These are phyloP conservation scores for Chaetodon trifasciatus DNA, from an alignment of 2,797 vertebrate species.

Conservation along the genomic window DNA sequence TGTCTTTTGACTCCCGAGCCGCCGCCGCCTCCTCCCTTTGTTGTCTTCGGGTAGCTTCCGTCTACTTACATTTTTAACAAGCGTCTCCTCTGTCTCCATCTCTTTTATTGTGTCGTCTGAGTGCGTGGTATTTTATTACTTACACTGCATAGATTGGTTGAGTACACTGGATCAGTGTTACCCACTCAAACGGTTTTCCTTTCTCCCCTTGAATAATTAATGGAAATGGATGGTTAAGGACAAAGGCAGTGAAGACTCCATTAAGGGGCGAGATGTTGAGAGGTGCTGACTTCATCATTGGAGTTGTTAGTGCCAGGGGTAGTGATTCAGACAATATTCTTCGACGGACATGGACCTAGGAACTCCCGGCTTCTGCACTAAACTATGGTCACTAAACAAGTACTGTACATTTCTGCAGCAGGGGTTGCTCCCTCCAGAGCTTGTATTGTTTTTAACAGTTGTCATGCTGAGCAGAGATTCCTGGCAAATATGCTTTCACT, in stretches of 20 bases:
- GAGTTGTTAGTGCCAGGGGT: slow-evolving; percentile 71
- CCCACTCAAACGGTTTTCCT: slow-evolving; percentile 86
- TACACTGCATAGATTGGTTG: slow-evolving; percentile 86
- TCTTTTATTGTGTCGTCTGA: slow-evolving; percentile 86
- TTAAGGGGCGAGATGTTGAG: slow-evolving; percentile 82
- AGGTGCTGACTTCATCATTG: slow-evolving; percentile 84
- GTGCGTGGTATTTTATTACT: slow-evolving; percentile 85
- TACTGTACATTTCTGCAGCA: slow-evolving; percentile 7
- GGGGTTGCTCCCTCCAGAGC: background rate
- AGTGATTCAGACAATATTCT: slow-evolving; percentile 55
- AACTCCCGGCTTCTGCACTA: slow-evolving; percentile 29
- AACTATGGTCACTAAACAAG: slow-evolving; percentile 14
- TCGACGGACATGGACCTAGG: background rate
- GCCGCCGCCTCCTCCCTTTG: slow-evolving; percentile 69
- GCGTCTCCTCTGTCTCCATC: slow-evolving; percentile 84
- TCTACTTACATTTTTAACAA: slow-evolving; percentile 87
- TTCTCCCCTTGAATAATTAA: slow-evolving; percentile 85
- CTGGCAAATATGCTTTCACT: slow-evolving; percentile 39
- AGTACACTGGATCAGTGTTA: slow-evolving; percentile 86
- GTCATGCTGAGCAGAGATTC: slow-evolving; percentile 27
- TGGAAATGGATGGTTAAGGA: slow-evolving; percentile 85
- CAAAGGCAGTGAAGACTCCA: slow-evolving; percentile 84
- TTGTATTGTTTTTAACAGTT: slow-evolving; percentile 25
- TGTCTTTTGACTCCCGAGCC: slow-evolving; percentile 80
- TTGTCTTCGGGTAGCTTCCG: slow-evolving; percentile 79